These are phyloP conservation scores for Oscheius sp. DNA, from an alignment of 2,888 invertebrate species.

Conservation along the genomic window DNA sequence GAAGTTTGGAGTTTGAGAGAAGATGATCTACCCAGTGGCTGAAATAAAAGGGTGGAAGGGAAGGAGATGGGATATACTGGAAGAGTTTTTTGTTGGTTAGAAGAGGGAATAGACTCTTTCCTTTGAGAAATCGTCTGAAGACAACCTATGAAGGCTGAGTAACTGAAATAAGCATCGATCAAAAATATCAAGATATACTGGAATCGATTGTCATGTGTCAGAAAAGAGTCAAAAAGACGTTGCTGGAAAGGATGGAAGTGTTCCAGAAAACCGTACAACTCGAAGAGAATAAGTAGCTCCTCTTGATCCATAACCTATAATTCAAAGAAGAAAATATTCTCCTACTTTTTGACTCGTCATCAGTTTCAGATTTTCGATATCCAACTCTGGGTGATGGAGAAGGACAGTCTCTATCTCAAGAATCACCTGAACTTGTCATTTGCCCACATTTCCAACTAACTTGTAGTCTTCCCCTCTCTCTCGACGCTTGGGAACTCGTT, in stretches of 20 bases:
- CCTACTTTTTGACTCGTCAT: slow-evolving; percentile 38
- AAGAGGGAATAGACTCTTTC: background rate
- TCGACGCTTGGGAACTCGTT: slow-evolving; percentile 34
- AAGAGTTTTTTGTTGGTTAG: background rate
- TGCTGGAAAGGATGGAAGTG: slow-evolving; percentile 35
- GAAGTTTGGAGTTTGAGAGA: background rate
- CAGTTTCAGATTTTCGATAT: slow-evolving; percentile 39
- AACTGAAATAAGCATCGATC: slow-evolving; percentile 20
- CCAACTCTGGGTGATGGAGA: slow-evolving; percentile 33
- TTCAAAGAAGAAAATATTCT: background rate
- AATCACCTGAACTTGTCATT: no score
- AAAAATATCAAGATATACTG: slow-evolving; percentile 25
- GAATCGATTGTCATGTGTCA: slow-evolving; percentile 38
- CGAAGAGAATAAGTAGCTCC: slow-evolving; percentile 38
- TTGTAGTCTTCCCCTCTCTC: slow-evolving; percentile 36
- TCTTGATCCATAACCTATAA: slow-evolving; percentile 25
- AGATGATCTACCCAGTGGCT: background rate
- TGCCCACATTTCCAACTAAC: background rate
- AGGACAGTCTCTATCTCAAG: slow-evolving; percentile 37
- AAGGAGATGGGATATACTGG: background rate
- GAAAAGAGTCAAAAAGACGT: slow-evolving; percentile 40
- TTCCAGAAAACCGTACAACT: slow-evolving; percentile 39
- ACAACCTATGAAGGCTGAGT: slow-evolving; percentile 30
- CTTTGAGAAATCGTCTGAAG: slow-evolving; percentile 19
- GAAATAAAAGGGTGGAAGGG: background rate